Conservation (phyloP, 2,888 invertebrate species). For the Philereme transversata region DNA sequence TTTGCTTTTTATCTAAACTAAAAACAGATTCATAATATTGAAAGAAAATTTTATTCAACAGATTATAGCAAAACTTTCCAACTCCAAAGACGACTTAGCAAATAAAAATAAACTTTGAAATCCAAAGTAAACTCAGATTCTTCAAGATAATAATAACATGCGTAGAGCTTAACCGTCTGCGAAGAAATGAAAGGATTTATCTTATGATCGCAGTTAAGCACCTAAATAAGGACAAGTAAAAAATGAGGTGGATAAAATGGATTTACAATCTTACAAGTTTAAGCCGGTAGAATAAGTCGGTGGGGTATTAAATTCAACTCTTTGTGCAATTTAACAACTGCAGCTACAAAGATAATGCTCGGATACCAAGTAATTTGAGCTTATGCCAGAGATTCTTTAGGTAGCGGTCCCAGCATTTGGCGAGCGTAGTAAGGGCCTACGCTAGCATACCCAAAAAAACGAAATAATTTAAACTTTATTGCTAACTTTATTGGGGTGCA, state of each 20-base stretch:
- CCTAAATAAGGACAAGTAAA: slow-evolving; percentile 28
- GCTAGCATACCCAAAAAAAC: not conserved
- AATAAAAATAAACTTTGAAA: slow-evolving; percentile 18
- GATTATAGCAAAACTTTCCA: slow-evolving; percentile 20
- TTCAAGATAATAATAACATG: slow-evolving; percentile 27
- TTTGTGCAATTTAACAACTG: slow-evolving; percentile 72
- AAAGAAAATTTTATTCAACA: slow-evolving; percentile 1
- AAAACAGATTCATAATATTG: not conserved
- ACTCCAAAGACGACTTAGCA: slow-evolving; percentile 17
- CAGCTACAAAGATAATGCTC: slow-evolving; percentile 56
- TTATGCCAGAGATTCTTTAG: slow-evolving; percentile 14
- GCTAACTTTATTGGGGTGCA: too few relatives aligned
- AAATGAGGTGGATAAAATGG: slow-evolving; percentile 27
- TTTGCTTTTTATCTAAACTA: too few relatives aligned
- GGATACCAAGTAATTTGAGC: slow-evolving; percentile 50
- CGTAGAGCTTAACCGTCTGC: slow-evolving; percentile 20
- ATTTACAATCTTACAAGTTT: slow-evolving; percentile 55
- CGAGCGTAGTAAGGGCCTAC: not conserved
- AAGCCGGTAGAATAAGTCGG: slow-evolving; percentile 53
- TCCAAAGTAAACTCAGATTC: slow-evolving; percentile 13
- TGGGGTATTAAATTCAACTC: slow-evolving; percentile 64
- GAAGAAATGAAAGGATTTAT: slow-evolving; percentile 32
- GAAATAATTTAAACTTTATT: too few relatives aligned
- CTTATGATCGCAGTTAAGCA: slow-evolving; percentile 28
- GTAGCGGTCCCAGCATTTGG: not conserved